A percentile compares a stretch with the other conserved stretches of the same genome.
Conservation (phyloP, 2,888 invertebrate species). For the Mesochorus sp. region DNA sequence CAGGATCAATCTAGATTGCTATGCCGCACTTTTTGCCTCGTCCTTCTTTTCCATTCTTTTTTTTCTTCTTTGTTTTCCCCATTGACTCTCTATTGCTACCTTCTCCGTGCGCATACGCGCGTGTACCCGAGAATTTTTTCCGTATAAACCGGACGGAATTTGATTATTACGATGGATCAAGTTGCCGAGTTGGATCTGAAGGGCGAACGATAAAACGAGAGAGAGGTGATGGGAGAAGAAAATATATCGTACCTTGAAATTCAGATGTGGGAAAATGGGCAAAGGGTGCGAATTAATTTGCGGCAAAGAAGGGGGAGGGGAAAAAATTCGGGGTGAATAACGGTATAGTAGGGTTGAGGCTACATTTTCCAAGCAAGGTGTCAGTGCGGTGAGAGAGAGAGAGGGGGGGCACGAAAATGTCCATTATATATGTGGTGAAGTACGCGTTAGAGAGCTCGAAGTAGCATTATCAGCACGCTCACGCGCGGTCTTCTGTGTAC, state of each 20-base stretch:
- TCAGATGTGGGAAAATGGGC: not conserved
- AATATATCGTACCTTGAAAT: not conserved
- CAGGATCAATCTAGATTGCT: slow-evolving; percentile 16
- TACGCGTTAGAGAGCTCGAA: slow-evolving; percentile 60
- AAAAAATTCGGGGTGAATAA: slow-evolving; percentile 42
- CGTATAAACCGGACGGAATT: slow-evolving; percentile 24
- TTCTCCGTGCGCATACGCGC: not conserved
- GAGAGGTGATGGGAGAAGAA: not conserved
- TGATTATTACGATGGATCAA: slow-evolving; percentile 17
- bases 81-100: not conserved
- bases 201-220: not conserved
- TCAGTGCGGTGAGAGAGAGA: slow-evolving; percentile 39
- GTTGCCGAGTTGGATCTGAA: slow-evolving; percentile 2
- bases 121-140: not conserved
- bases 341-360: slow-evolving; percentile 56
- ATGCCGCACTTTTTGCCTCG: slow-evolving; percentile 36
- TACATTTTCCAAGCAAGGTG: slow-evolving; percentile 26
- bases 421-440: slow-evolving; percentile 6
- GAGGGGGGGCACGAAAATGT: slow-evolving; percentile 25
- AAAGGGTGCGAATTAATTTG: slow-evolving; percentile 39
- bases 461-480: slow-evolving; percentile 80
- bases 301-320: not conserved
- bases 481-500: slow-evolving; percentile 77
- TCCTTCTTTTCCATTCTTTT: not conserved
- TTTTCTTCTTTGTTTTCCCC: no score